Evolutionary conservation across 1,140 invertebrate species (phyloP), one percentile per base, ranked within the genome.

Genomic region (Chironomus striatipennis): DNA sequence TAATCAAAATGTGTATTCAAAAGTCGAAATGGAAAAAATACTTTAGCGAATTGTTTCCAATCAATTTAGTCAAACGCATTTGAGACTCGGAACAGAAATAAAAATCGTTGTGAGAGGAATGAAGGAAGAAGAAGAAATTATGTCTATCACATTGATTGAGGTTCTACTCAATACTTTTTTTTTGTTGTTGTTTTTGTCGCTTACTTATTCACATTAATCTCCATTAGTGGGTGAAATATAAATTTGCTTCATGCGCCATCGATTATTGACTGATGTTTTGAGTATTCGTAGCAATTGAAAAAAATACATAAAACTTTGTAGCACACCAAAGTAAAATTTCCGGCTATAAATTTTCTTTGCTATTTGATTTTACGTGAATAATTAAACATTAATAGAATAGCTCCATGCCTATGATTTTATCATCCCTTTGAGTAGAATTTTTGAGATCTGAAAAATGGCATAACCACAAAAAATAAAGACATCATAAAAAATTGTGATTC

Each of bases 401-500:
- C 24, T 34, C 1, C 24, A 34, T 34, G 24, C 24, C 5, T 5
- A 34, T 34, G 24, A 34, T 34, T 1, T 34, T 34, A 5, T n/a
- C n/a, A n/a, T n/a, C n/a, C n/a, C 24, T 34, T 34, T 34, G 24
- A 34, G 24, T 2, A 34, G 24, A 34, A 34, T 34, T 34, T 34
- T 34, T 34, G 1, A 34, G 2, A 34, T 34, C 24, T 34, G 2
- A 57, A 57, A 12, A 57, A 57, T 9, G 2, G 15, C 12, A 57
- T n/a, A 57, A 15, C 12, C 12, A 57, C 12, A 57, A 57, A 57
- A 12, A 57, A 57, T n/a, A 47, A 47, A 57, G n/a, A n/a, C 47
- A n/a, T 57, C 47, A 57, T 57, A 57, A 57, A 57, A n/a, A 57
- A 57, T 57, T n/a, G 47, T 57, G 47, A 57, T n/a, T 57, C 47